These are phyloP conservation scores for Tauraco hartlaubi DNA, from an alignment of 2,797 vertebrate genomes.

Conservation along the genomic window DNA sequence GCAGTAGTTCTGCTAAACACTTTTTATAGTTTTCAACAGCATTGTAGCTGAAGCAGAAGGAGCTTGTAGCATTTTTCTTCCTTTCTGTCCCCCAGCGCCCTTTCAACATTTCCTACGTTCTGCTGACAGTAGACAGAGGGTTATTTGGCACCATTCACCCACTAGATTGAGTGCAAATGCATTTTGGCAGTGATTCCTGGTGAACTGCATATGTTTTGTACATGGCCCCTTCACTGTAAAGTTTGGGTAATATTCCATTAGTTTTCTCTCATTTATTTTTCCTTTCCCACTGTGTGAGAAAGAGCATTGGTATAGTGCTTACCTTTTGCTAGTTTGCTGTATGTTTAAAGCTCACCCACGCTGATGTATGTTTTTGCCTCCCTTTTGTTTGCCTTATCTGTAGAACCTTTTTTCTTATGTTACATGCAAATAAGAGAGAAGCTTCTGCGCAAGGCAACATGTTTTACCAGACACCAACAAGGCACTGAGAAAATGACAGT, in stretches of 20 bases:
- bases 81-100: not conserved
- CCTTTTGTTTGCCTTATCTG: not conserved
- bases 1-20: not conserved
- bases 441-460: not conserved
- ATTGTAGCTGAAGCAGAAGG: conserved; percentile 1
- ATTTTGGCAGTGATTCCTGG: conserved; percentile 10
- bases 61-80: not conserved
- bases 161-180: not conserved
- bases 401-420: not conserved
- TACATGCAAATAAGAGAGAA: not conserved
- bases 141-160: not conserved
- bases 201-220: conserved; percentile 4
- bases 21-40: not conserved
- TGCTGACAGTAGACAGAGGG: conserved; percentile 24
- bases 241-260: not conserved
- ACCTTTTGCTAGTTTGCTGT: not conserved
- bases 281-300: not conserved
- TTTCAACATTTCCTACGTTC: not conserved
- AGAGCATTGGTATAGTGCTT: not conserved
- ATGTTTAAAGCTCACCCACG: not conserved
- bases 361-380: not conserved
- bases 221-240: not conserved
- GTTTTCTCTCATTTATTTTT: not conserved
- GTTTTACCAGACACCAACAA: not conserved
- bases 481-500: not conserved